Conservation (phyloP, 1,140 invertebrate genomes). For the Heliconius nattereri region DNA sequence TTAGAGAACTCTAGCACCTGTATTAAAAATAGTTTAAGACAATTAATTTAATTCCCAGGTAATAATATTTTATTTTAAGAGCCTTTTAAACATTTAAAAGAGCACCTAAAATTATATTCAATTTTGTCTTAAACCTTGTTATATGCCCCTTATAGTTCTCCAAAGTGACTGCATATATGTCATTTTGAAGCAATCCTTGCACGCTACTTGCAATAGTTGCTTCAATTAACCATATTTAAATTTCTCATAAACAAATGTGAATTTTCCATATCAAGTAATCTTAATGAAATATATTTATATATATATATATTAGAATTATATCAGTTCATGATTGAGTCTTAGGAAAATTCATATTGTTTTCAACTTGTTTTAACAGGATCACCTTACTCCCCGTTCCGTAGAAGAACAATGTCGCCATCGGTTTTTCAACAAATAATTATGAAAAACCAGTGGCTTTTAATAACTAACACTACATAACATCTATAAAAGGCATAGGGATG, state of each 20-base stretch:
- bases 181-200: conserved; percentile 54
- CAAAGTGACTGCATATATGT: conserved; percentile 30
- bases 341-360: not conserved
- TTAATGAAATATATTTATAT: too few species aligned
- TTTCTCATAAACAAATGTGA: conserved; percentile 22
- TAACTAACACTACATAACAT: conserved; percentile 3
- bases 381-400: conserved; percentile 54
- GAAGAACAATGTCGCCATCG: conserved; percentile 53
- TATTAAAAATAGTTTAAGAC: conserved; percentile 67
- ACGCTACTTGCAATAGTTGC: conserved; percentile 47
- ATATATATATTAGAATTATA: too few species aligned
- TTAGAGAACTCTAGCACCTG: conserved; percentile 50
- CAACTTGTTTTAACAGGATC: not conserved
- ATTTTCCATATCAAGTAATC: not conserved
- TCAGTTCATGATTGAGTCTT: too few species aligned
- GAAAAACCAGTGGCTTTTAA: conserved; percentile 68
- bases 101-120: conserved; percentile 15
- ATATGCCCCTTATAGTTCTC: conserved; percentile 34
- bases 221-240: conserved; percentile 39
- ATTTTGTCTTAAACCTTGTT: conserved; percentile 36
- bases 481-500: not conserved
- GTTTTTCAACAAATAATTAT: conserved; percentile 59
- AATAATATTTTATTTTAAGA: conserved; percentile 14
- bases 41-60: conserved; percentile 27
- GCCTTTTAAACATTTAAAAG: conserved; percentile 14